Conservation (phyloP, 2,113 vertebrate genomes). For the Ictalurus punctatus region DNA sequence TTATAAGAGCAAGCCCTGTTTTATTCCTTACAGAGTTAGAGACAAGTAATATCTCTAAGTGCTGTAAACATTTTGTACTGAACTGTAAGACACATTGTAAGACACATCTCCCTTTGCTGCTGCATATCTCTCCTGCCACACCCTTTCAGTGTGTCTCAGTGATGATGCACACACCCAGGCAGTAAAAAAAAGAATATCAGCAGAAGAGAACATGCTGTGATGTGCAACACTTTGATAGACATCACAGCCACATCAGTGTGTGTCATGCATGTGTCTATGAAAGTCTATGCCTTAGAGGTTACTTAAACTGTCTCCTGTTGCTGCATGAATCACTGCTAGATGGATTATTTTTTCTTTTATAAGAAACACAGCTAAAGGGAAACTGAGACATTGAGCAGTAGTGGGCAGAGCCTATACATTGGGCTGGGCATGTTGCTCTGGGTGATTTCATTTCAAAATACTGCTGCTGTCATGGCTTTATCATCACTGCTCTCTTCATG, state of each 20-base stretch:
- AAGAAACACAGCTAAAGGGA: neutral
- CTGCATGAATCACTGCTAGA: neutral
- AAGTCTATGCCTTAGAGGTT: neutral
- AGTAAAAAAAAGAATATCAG: neutral
- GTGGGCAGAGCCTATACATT: neutral
- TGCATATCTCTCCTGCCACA: constrained; percentile 5
- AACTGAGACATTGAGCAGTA: neutral
- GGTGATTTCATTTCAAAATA: neutral
- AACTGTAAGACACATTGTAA: neutral
- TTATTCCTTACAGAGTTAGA: neutral
- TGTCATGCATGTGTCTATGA: constrained; percentile 12
- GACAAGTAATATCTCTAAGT: neutral
- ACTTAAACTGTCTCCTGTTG: neutral
- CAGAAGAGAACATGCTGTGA: constrained; percentile 23
- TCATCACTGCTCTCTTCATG: neutral
- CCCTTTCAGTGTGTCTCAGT: constrained; percentile 27
- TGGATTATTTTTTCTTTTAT: neutral
- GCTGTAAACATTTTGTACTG: neutral
- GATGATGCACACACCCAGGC: neutral
- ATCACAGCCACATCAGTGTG: constrained; percentile 1
- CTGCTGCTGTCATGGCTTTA: neutral
- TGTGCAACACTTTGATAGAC: constrained; percentile 24
- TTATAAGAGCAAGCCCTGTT: neutral
- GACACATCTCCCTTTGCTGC: neutral
- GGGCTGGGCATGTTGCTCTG: neutral